These are phyloP conservation scores for Nothura maculosa DNA, from an alignment of 2,797 vertebrate genomes.

Conservation along the genomic window DNA sequence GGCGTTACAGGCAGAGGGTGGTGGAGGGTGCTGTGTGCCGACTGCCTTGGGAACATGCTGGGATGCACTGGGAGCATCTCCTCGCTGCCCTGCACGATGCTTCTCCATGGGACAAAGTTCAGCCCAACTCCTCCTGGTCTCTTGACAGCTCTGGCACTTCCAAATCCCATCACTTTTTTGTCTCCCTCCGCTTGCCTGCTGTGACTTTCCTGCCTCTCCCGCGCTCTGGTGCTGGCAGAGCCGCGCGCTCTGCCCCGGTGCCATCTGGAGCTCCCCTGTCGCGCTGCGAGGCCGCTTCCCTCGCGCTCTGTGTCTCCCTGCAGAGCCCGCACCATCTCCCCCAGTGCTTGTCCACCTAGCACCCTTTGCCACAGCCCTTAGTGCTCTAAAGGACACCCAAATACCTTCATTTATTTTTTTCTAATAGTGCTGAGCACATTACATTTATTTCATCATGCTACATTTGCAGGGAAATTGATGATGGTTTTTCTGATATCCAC, in stretches of 20 bases:
- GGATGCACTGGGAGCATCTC: conserved; percentile 22
- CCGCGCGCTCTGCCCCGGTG: conserved; percentile 54
- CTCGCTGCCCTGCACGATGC: conserved; percentile 59
- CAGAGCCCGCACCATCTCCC: conserved; percentile 6
- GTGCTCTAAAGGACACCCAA: rapidly evolving
- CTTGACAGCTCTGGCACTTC: conserved; percentile 66
- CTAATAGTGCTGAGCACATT: neutral
- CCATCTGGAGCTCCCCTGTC: conserved; percentile 52
- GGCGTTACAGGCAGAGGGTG: rapidly evolving
- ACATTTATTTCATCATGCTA: rapidly evolving
- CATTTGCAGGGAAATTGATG: neutral
- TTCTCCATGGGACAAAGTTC: conserved; percentile 71
- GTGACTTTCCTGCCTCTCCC: conserved; percentile 65
- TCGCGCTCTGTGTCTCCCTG: neutral
- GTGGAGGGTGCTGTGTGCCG: neutral
- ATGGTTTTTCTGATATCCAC: conserved; percentile 27
- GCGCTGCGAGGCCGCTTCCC: neutral
- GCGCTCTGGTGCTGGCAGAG: conserved; percentile 65
- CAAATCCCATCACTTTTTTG: conserved; percentile 68
- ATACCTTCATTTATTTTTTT: rapidly evolving
- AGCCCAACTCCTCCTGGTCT: conserved; percentile 75
- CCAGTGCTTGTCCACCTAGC: conserved; percentile 12
- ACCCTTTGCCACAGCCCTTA: neutral
- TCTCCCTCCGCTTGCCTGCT: conserved; percentile 67
- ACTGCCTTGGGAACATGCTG: neutral